Conservation (phyloP, 2,113 vertebrate species). For the Nycticebus coucang region DNA sequence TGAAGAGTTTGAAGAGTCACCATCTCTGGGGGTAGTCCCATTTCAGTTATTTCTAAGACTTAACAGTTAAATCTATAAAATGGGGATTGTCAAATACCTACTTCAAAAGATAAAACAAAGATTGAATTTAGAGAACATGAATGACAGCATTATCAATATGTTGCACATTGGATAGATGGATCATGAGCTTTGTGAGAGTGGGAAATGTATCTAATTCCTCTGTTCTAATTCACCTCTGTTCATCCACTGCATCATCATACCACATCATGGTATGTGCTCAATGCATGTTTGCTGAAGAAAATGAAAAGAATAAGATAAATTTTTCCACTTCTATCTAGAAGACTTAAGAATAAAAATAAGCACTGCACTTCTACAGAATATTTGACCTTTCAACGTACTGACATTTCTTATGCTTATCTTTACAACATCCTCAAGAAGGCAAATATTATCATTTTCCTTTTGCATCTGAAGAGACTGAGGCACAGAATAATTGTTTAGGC, state of each 20-base stretch:
- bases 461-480: not conserved
- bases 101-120: constrained; percentile 1
- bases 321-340: not conserved
- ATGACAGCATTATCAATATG: not conserved
- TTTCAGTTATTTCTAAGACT: not conserved
- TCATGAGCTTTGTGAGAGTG: not conserved
- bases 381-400: constrained; percentile 62
- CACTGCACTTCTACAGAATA: not conserved
- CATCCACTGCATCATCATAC: not conserved
- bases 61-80: not conserved
- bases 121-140: not conserved
- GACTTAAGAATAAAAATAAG: constrained; percentile 62
- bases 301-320: constrained; percentile 16
- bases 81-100: not conserved
- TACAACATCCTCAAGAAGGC: constrained; percentile 1
- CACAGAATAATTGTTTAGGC: not conserved
- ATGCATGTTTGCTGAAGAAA: constrained; percentile 10
- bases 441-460: constrained; percentile 37
- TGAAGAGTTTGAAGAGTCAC: not conserved
- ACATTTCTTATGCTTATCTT: constrained; percentile 42
- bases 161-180: not conserved
- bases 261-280: not conserved
- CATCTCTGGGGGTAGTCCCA: not conserved
- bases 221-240: not conserved
- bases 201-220: not conserved